Evolutionary conservation across 2,113 vertebrate species (phyloP), one percentile per base, ranked within the genome.

Genomic region (Sminthopsis crassicaudata): DNA sequence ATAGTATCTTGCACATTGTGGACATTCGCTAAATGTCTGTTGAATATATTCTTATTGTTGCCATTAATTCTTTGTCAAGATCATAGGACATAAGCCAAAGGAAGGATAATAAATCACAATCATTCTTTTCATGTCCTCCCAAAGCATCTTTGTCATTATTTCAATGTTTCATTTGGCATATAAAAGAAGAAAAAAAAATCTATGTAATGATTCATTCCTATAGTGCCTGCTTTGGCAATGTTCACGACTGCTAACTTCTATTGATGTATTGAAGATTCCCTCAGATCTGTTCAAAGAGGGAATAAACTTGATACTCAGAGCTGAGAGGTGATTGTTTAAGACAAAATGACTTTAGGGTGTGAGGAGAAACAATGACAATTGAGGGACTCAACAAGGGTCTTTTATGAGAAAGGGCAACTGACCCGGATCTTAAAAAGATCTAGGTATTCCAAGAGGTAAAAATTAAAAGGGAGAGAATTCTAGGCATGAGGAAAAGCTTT

Each of bases 191-290:
- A 91, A 95, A 53, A 93, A 76, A 96, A 95, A 97, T 97, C 96
- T 90, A 97, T 97, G 51, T 96, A 97, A 97, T 92, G 97, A 97
- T 96, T 95, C 95, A 96, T 96, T 95, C 94, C 94, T 91, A 76
- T 93, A 94, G 95, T 89, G 94, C 93, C 91, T 95, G 95, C 94
- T 93, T 97, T 92, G 91, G 95, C 93, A 96, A 92, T 90, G 95
- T 94, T 92, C 91, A 91, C 52, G 90, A 91, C 94, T 26, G 24
- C 91, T 67, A 46, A 90, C 91, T 51, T 91, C 60, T 97, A 97
- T 97, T 92, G 97, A 97, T 30, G 54, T 97, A 97, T 96, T 93
- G 97, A 97, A 97, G 54, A 26, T 94, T 97, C 93, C 95, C 97
- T 97, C 94, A 92, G 94, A 96, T 96, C 96, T 96, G 84, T 96